phyloP scores from a whole-genome alignment of 2,888 invertebrate species.

The Tipula helvola region DNA sequence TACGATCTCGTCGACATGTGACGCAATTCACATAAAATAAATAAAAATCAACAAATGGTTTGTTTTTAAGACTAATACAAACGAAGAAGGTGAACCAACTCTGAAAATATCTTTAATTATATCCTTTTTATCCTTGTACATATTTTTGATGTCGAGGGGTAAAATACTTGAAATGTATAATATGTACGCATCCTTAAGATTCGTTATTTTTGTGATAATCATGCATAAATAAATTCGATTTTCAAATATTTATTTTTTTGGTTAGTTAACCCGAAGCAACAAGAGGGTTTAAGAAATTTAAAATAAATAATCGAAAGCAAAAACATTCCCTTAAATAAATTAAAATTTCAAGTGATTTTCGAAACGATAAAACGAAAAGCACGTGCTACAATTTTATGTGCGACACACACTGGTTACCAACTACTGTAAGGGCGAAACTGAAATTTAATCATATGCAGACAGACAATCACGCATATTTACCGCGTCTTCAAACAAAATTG shows the following conservation, averaged over 20 bases:
- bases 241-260: neutral
- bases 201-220: slow-evolving; percentile 11
- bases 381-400: neutral
- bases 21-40: too few species aligned
- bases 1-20: too few species aligned
- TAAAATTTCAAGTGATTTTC: neutral
- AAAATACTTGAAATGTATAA: too few species aligned
- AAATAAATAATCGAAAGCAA: neutral
- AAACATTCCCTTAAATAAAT: neutral
- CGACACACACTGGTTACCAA: neutral
- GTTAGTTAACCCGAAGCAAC: neutral
- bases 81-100: neutral
- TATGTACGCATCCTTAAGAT: neutral
- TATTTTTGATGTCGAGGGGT: neutral
- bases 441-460: neutral
- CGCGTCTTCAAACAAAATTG: neutral
- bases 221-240: slow-evolving; percentile 9
- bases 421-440: neutral
- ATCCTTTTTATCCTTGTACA: neutral
- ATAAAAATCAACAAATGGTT: too few species aligned
- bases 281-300: neutral
- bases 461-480: neutral
- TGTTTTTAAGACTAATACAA: too few species aligned
- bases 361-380: neutral
- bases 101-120: neutral